Percentiles rank a stretch among this genome's conserved stretches.
Evolutionary conservation across 2,888 invertebrate species (phyloP).

Genomic region (Charanyca ferruginea): DNA sequence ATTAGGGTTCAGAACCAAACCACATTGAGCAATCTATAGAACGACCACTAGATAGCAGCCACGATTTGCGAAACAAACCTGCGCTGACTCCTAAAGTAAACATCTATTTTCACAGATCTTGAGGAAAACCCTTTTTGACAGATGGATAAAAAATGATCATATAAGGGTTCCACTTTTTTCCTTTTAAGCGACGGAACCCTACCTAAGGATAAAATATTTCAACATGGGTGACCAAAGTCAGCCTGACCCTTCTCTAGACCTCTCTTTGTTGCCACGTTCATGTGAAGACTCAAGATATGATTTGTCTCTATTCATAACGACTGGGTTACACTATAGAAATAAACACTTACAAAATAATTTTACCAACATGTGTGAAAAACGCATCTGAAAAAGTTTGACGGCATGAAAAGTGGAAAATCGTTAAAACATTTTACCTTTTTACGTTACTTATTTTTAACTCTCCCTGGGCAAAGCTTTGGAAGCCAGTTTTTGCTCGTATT

Average conservation of each 20-base stretch:
- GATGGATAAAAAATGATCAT: not conserved
- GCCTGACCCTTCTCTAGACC: not conserved
- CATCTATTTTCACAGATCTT: not conserved
- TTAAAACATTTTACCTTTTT: conserved; percentile 49
- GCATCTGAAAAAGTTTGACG: conserved; percentile 23
- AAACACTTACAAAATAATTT: conserved; percentile 7
- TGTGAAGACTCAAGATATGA: not conserved
- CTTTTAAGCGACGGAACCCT: not conserved
- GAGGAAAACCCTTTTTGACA: not conserved
- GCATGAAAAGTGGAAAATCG: conserved; percentile 29
- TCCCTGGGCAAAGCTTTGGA: conserved; percentile 28
- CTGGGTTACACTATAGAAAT: not conserved
- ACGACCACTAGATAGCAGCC: no score
- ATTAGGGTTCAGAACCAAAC: no score
- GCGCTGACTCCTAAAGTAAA: not conserved
- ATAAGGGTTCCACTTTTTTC: not conserved
- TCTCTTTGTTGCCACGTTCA: not conserved
- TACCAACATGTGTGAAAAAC: conserved; percentile 12
- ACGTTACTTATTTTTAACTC: conserved; percentile 39
- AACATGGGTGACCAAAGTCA: not conserved
- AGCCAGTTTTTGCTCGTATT: conserved; percentile 30
- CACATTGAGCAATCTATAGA: no score
- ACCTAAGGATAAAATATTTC: not conserved
- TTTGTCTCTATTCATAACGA: not conserved
- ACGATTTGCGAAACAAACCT: not conserved